phyloP scores from a whole-genome alignment of 2,797 vertebrate species.

The Neomorphus geoffroyi region DNA sequence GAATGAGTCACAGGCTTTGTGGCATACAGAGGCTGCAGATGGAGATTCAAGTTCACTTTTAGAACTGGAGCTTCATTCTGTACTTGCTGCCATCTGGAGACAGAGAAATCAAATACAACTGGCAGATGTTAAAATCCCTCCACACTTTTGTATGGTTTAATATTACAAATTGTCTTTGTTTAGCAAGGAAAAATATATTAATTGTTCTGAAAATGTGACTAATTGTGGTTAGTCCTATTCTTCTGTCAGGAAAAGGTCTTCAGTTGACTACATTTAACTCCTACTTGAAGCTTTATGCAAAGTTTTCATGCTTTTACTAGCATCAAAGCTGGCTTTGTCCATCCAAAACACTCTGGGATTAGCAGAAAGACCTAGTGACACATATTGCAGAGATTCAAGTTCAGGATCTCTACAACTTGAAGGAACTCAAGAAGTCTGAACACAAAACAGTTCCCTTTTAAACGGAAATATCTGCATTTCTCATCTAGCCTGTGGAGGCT shows the following conservation, averaged over 20 bases:
- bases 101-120: constrained; percentile 23
- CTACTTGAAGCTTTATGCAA: neutral
- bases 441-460: neutral
- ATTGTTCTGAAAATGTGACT: constrained; percentile 52
- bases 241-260: constrained; percentile 7
- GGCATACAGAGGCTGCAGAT: constrained; percentile 16
- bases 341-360: neutral
- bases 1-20: constrained; percentile 29
- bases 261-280: neutral
- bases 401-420: neutral
- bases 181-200: constrained; percentile 51
- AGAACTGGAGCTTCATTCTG: neutral
- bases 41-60: neutral
- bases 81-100: constrained; percentile 11
- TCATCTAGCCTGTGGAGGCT: neutral
- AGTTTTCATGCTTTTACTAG: neutral
- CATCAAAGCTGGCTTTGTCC: neutral
- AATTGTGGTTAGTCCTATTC: constrained; percentile 41
- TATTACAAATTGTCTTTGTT: constrained; percentile 46
- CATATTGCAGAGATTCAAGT: neutral
- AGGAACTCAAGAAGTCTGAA: neutral
- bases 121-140: constrained; percentile 27
- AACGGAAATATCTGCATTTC: neutral
- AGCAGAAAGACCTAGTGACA: neutral
- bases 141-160: constrained; percentile 34